Evolutionary conservation across 2,113 vertebrate species (phyloP), one percentile per base, ranked within the genome.

Genomic region (Leiothrix lutea): DNA sequence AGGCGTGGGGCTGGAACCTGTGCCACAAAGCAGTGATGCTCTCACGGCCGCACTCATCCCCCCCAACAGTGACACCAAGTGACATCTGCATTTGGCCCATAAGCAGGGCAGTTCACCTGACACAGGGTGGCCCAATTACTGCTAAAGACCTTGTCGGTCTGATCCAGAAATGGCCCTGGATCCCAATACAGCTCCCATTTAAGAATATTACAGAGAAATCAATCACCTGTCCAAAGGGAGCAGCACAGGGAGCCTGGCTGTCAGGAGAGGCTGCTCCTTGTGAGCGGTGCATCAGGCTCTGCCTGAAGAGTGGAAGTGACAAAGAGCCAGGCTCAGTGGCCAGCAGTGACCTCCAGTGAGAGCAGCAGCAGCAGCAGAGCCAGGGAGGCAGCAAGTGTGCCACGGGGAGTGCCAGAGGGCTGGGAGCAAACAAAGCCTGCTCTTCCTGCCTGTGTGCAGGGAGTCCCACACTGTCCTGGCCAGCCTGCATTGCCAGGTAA

Each of bases 41-140:
- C 83, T 90, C 81, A 45, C 1, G 28, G 92, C 78, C 71, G 12
- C 2, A 8, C 51, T 88, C 33, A 19, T 97, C 97, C 94, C 94
- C 36, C 12, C 60, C 97, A 97, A 98, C 98, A 84, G 94, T 98
- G 97, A 98, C 97, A 90, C 65, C 73, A 96, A 92, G 97, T 98
- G 99, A 99, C 99, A 98, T 88, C 45, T 96, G 97, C 96, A 73
- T 98, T 99, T 99, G 98, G 98, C 97, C 97, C 97, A 97, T 97
- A 97, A 98, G 96, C 98, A 97, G 95, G 97, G 97, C 96, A 98
- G 96, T 98, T 99, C 97, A 99, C 98, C 98, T 99, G 98, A 98
- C 98, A 97, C 97, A 98, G 98, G 98, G 97, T 98, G 98, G 98
- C 98, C 98, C 98, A 97, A 98, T 98, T 99, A 98, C 94, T 88